phyloP scores from a whole-genome alignment of 2,888 invertebrate species.

The Hanleya hanleyi region DNA sequence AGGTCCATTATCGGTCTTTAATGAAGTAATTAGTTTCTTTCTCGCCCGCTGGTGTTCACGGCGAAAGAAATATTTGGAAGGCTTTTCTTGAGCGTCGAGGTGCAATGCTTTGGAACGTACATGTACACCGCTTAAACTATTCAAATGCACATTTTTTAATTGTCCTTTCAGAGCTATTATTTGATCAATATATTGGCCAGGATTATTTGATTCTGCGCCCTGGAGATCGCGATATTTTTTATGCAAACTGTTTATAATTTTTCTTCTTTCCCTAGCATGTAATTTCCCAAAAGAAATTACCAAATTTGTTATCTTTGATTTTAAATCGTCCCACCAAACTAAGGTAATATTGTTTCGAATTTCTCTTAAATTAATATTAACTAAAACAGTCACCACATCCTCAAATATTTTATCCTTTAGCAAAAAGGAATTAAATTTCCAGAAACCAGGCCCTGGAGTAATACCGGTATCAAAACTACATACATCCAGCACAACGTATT shows the following conservation, averaged over 20 bases:
- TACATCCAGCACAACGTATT: neutral
- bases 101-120: neutral
- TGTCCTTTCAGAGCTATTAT: neutral
- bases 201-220: neutral
- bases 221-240: neutral
- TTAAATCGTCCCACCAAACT: neutral
- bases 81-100: neutral
- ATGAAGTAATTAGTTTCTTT: neutral
- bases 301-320: neutral
- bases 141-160: neutral
- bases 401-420: neutral
- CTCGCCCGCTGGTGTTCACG: neutral
- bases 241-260: neutral
- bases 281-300: neutral
- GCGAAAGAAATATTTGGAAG: neutral
- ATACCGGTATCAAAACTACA: neutral
- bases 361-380: neutral
- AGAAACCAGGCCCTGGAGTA: neutral
- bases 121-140: neutral
- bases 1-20: neutral
- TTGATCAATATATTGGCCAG: neutral
- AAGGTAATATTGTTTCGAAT: neutral
- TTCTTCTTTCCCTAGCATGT: neutral
- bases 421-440: constrained; percentile 1
- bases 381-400: neutral